A percentile compares a stretch with the other conserved stretches of the same genome.
These are phyloP conservation scores for Didymodactylos carnosus DNA, from an alignment of 2,888 invertebrate species.

Conservation along the genomic window DNA sequence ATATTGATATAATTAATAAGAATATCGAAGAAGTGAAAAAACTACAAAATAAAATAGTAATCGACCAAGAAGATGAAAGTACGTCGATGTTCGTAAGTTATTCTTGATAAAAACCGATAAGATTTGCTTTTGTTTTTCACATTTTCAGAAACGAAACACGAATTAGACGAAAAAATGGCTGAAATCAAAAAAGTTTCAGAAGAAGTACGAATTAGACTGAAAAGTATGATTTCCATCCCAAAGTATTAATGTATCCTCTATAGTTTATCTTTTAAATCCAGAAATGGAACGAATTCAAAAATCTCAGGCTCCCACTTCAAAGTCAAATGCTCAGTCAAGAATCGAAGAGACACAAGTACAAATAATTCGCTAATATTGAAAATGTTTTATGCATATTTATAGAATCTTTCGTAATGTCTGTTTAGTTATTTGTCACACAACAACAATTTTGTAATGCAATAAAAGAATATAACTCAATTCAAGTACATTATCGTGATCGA, in stretches of 20 bases:
- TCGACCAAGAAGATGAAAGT: too few species aligned
- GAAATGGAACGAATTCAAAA: not conserved
- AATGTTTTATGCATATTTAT: too few species aligned
- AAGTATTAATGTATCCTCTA: not conserved
- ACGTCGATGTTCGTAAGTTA: too few species aligned
- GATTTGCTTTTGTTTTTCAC: not conserved
- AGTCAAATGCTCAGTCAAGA: not conserved
- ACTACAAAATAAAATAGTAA: not conserved
- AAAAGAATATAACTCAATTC: constrained; percentile 31
- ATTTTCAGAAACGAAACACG: not conserved
- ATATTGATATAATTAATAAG: not conserved
- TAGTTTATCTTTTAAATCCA: not conserved
- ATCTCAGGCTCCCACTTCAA: not conserved
- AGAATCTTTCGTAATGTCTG: too few species aligned
- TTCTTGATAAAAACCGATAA: too few species aligned
- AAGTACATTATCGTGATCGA: constrained; percentile 31
- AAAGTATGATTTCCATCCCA: not conserved
- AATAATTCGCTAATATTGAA: too few species aligned
- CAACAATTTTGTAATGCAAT: constrained; percentile 53
- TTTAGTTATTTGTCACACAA: constrained; percentile 1
- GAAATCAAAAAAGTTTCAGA: not conserved
- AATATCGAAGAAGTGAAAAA: not conserved
- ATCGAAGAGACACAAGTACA: not conserved
- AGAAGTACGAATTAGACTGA: not conserved
- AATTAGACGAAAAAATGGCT: not conserved